These are phyloP conservation scores for Podarcis cretensis DNA, from an alignment of 2,113 vertebrate species.

Conservation along the genomic window DNA sequence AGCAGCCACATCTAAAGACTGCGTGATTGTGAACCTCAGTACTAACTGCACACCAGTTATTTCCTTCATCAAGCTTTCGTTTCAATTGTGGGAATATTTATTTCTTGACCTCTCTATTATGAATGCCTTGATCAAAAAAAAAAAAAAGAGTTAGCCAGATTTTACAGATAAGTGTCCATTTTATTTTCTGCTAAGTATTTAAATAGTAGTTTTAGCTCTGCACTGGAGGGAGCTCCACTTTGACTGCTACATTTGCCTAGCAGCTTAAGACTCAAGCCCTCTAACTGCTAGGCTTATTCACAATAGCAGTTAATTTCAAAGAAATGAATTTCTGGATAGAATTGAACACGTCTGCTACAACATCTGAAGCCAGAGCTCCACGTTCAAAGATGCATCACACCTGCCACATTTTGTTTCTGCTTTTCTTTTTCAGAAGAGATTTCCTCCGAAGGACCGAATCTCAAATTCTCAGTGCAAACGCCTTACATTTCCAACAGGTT, in stretches of 20 bases:
- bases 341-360: not conserved
- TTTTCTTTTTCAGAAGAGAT: not conserved
- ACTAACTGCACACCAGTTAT: not conserved
- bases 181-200: no score
- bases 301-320: no score
- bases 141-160: not conserved
- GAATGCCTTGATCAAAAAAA: not conserved
- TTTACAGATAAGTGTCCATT: not conserved
- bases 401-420: not conserved
- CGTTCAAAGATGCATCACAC: not conserved
- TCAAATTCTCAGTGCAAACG: not conserved
- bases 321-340: not conserved
- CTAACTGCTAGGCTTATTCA: not conserved
- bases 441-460: not conserved
- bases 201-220: no score
- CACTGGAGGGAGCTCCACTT: not conserved
- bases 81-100: not conserved
- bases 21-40: not conserved
- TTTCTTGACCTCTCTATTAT: not conserved
- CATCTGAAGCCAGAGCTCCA: not conserved
- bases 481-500: not conserved
- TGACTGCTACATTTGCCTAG: not conserved
- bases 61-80: not conserved
- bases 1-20: not conserved
- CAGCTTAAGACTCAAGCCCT: not conserved